Evolutionary conservation across 2,888 invertebrate genomes (phyloP), one percentile per base, ranked within the genome.

Genomic region (Trichogramma evanescens): DNA sequence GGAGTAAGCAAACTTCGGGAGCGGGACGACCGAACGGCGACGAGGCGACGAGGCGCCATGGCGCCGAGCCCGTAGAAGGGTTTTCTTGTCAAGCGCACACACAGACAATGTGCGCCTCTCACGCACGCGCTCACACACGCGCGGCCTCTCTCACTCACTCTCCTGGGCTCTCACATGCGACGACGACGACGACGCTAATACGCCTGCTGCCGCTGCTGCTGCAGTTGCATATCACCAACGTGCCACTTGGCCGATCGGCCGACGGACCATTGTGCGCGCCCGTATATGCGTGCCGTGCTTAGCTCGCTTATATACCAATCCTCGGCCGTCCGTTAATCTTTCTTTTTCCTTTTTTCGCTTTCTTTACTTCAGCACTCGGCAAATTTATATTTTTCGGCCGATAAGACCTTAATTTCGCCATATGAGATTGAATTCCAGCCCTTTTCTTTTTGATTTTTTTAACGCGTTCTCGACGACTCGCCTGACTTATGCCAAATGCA

Each of bases 1-100:
- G 44, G 53, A 50, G 42, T 13, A 51, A 38, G 45, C 48, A 50
- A 26, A 26, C 26, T 26, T 26, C 26, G 26, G 26, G 46, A 38
- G 13, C 6, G 26, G 52, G 63, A 55, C 61, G 62, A 58, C 61
- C 64, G 65, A 64, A 61, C 62, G 68, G 67, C 67, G 65, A 66
- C 62, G 67, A 65, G 66, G 63, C 57, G 69, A 66, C 67, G 70
- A 77, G 77, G 77, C 76, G 77, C 77, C 77, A 76, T 74, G 77
- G 77, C 77, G 77, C 77, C 77, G 77, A 70, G 70, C 67, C 69
- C 76, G 74, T 77, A 78, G 77, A 78, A 78, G 77, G 77, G 77
- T 78, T 78, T 78, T 68, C 77, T 76, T 78, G 77, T 78, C 76
- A 69, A 69, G 62, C 69, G 64, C 70, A 62, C 69, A 69, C 70